These are phyloP conservation scores for Ernsta delagoae DNA, from an alignment of 2,888 invertebrate species.

Conservation along the genomic window DNA sequence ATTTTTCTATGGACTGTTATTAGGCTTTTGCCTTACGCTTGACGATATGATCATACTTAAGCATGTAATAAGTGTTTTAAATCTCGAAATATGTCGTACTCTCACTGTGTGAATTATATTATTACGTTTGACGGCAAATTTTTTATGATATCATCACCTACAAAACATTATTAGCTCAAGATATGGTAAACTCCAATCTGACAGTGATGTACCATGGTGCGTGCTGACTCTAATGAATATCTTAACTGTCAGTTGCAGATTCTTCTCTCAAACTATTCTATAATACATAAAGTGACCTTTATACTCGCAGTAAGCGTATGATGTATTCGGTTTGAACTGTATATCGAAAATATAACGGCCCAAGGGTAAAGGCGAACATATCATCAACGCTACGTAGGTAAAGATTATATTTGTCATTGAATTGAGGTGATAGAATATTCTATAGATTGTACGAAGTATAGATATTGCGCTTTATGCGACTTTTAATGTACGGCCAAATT, in stretches of 20 bases:
- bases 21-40: slow-evolving; percentile 36
- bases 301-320: slow-evolving; percentile 20
- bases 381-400: slow-evolving; percentile 53
- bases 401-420: slow-evolving; percentile 50
- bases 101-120: not conserved
- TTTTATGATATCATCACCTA: too few relatives aligned
- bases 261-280: too few relatives aligned
- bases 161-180: too few relatives aligned
- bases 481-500: slow-evolving; percentile 38
- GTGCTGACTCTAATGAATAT: too few relatives aligned
- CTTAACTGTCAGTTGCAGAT: too few relatives aligned
- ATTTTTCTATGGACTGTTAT: slow-evolving; percentile 37
- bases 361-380: slow-evolving; percentile 65
- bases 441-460: slow-evolving; percentile 52
- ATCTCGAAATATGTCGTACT: slow-evolving; percentile 15
- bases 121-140: too few relatives aligned
- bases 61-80: slow-evolving; percentile 34
- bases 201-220: too few relatives aligned
- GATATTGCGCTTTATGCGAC: slow-evolving; percentile 44
- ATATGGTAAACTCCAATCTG: too few relatives aligned
- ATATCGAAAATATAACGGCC: slow-evolving; percentile 39
- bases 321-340: slow-evolving; percentile 15
- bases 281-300: not conserved
- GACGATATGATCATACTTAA: slow-evolving; percentile 28
- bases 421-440: slow-evolving; percentile 65